Evolutionary conservation across 2,113 vertebrate genomes (phyloP), one percentile per base, ranked within the genome.

Genomic region (Rhineura floridana): DNA sequence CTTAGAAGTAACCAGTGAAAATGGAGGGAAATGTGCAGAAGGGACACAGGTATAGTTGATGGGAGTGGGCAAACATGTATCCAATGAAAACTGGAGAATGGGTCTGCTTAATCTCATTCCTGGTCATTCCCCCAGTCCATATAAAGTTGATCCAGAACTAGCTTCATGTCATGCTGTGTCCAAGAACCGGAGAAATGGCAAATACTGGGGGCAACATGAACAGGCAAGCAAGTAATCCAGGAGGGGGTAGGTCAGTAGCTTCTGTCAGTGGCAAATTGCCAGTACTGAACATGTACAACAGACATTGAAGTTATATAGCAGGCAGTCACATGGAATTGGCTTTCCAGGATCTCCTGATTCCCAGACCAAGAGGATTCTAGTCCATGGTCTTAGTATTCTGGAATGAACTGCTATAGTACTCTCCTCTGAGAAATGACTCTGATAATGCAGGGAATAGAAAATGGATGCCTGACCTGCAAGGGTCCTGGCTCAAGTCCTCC

Each of bases 1-100:
- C 21, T 89, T 98, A 89, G 98, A 98, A 91, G 95, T 97, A 33
- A 95, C 96, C 48, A 95, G 91, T n/a, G 98, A 99, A 90, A 94
- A 96, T 2, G 92, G 96, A 79, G 98, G 98, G 2, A 94, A 96
- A 36, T 91, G 95, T 87, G 97, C 94, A 17, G 98, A 98, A 59
- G 97, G 96, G 80, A 95, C 95, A 0, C 97, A 98, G 97, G 97
- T 97, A 96, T 78, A 63, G 25, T 13, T 1, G 73, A 2, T 75
- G 44, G 44, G 72, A 83, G 39, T 4, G 80, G 17, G 33, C 28
- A 25, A 52, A 0, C 1, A 83, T 63, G 13, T 4, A 7, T 55
- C 3, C 6, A 6, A 0, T 12, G n/a, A 25, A 36, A 87, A 33
- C 59, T 0, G 36, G 19, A 30, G 30, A 7, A 42, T 28, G 25